Evolutionary conservation across 1,140 invertebrate species (phyloP).

Genomic region (Diorhabda elongata): DNA sequence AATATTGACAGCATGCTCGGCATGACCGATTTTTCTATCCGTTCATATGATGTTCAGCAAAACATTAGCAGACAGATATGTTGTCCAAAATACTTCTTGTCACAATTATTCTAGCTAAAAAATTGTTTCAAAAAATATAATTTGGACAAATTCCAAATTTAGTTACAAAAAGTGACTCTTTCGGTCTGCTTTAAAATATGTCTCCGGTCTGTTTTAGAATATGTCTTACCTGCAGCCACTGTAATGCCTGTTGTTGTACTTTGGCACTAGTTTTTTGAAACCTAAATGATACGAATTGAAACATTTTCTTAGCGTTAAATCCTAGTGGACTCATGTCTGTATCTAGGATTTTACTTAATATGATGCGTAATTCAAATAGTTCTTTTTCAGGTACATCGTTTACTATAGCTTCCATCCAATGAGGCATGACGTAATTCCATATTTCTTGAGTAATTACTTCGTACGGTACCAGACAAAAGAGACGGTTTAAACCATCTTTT

Average conservation of each 20-base stretch:
- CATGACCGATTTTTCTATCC: too few relatives aligned
- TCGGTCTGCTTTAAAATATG: too few relatives aligned
- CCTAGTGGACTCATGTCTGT: slow-evolving; percentile 92
- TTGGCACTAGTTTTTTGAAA: slow-evolving; percentile 81
- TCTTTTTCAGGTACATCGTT: slow-evolving; percentile 93
- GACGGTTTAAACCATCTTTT: slow-evolving; percentile 85
- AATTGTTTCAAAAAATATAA: too few relatives aligned
- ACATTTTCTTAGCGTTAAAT: slow-evolving; percentile 90
- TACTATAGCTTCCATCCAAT: slow-evolving; percentile 97
- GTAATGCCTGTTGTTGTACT: slow-evolving; percentile 89
- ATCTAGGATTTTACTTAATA: slow-evolving; percentile 94
- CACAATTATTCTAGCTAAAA: too few relatives aligned
- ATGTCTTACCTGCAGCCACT: slow-evolving; percentile 84
- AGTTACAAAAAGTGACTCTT: too few relatives aligned
- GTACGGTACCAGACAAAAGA: slow-evolving; percentile 96
- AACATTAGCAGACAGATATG: too few relatives aligned
- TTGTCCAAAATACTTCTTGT: too few relatives aligned
- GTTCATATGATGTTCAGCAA: too few relatives aligned
- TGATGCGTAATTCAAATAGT: slow-evolving; percentile 84
- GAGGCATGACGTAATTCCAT: slow-evolving; percentile 97
- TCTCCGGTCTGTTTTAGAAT: background rate
- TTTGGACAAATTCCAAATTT: too few relatives aligned
- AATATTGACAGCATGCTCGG: too few relatives aligned
- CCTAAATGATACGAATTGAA: slow-evolving; percentile 85
- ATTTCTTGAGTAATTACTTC: slow-evolving; percentile 94